A percentile compares a stretch with the other conserved stretches of the same genome.
Conservation (phyloP, 2,888 invertebrate species). For the Homarus gammarus region DNA sequence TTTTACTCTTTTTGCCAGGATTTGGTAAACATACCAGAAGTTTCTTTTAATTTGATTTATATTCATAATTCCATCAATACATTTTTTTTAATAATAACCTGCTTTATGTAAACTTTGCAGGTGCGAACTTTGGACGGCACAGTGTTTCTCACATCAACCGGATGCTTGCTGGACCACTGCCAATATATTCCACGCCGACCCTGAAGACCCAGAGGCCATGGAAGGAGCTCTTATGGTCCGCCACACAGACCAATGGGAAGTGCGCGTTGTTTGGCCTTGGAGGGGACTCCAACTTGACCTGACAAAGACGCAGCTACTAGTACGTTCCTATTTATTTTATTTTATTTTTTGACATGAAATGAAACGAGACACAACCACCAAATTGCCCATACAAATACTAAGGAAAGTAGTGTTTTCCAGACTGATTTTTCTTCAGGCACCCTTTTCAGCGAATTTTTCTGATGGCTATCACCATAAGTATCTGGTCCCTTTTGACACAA, state of each 20-base stretch:
- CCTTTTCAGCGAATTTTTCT: too few relatives aligned
- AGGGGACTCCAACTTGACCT: not conserved
- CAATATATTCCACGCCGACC: not conserved
- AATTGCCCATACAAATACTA: too few relatives aligned
- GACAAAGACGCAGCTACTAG: not conserved
- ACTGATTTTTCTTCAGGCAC: too few relatives aligned
- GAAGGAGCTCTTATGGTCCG: not conserved
- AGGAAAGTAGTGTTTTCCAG: too few relatives aligned
- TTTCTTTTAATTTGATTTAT: too few relatives aligned
- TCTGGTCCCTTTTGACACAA: too few relatives aligned
- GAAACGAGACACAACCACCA: too few relatives aligned
- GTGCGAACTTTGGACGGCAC: slow-evolving; percentile 8
- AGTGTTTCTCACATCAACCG: not conserved
- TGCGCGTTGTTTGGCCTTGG: not conserved
- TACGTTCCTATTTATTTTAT: too few relatives aligned
- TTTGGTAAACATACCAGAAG: too few relatives aligned
- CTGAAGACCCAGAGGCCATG: not conserved
- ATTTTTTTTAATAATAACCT: not conserved
- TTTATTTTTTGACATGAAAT: too few relatives aligned
- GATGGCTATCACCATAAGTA: too few relatives aligned
- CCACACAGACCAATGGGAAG: not conserved
- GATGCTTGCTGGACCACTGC: not conserved
- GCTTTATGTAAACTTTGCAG: not conserved
- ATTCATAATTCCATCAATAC: not conserved
- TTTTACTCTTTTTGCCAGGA: too few relatives aligned